Base-by-base conservation (phyloP, 1,140 invertebrate genomes). In the Drosophila azteca region DNA sequence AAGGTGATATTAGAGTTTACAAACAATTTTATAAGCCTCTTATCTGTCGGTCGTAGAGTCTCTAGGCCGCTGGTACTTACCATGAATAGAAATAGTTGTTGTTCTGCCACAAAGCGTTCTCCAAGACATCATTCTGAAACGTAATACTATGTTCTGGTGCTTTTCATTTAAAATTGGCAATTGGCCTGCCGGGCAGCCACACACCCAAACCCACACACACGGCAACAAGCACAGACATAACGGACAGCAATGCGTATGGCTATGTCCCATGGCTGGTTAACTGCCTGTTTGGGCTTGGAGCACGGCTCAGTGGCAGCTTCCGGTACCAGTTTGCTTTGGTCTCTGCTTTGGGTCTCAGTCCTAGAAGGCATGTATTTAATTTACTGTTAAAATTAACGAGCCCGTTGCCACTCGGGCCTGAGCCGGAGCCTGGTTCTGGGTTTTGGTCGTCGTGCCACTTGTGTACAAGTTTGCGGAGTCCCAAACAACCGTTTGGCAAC, bases 331-430 rank as follows among this genome's bases (percentile, higher is more conserved):
- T 0, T 24, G 24, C 5, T 22, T 22, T 46, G 51, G 57, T 49
- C 39, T 55, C 52, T 26, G 50, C 44, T 65, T 54, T 15, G 45
- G 31, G 73, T 46, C 54, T 48, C 62, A 62, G 64, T 80, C 63
- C 60, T 49, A 85, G 76, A 62, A 82, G 77, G 66, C 82, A 78
- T 77, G 70, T 85, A 85, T 85, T 85, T 85, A 85, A 85, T 85
- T 85, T 85, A 87, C 82, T 82, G 83, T 88, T 82, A 66, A 85
- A 85, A 88, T 87, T 87, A 87, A 85, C 83, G 75, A 83, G 69
- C 63, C 82, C 75, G 50, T 45, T 66, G 65, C 46, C 70, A 70
- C 35, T 39, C 13, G 35, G 35, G 11, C 35, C 35, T 5, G 35
- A 39, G 35, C 35, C 35, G 4, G 35, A 59, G 50, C 39, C 24